Evolutionary conservation across 2,888 invertebrate species (phyloP).

Genomic region (Liodrosophila aerea): DNA sequence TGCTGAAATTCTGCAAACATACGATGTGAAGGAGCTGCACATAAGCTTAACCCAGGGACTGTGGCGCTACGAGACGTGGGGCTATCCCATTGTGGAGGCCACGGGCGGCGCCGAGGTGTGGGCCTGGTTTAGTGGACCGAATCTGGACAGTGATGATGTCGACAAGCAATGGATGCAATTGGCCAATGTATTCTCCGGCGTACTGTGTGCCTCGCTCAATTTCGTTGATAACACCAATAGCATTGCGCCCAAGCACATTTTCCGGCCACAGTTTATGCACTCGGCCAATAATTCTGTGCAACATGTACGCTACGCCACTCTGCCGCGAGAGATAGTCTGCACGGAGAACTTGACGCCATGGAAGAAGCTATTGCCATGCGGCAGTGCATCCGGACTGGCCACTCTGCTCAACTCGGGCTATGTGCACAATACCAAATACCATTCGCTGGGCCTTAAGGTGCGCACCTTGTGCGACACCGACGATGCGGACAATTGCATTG

Average conservation of each 20-base stretch:
- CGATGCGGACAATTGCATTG: constrained; percentile 83
- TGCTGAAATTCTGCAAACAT: constrained; percentile 92
- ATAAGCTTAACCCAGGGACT: constrained; percentile 95
- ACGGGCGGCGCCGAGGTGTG: constrained; percentile 97
- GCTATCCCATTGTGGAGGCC: constrained; percentile 94
- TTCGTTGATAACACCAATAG: constrained; percentile 94
- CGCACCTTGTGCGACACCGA: constrained; percentile 88
- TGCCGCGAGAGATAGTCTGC: constrained; percentile 98
- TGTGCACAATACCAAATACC: constrained; percentile 96
- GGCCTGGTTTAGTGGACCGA: constrained; percentile 91
- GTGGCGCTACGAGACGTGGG: constrained; percentile 97
- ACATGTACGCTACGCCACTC: constrained; percentile 90
- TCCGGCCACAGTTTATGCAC: constrained; percentile 85
- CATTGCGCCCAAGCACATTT: constrained; percentile 91
- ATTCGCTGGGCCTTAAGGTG: constrained; percentile 93
- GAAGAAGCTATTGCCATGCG: constrained; percentile 98
- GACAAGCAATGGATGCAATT: constrained; percentile 94
- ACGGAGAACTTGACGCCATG: constrained; percentile 99
- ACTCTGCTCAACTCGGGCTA: constrained; percentile 94
- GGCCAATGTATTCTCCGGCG: constrained; percentile 94
- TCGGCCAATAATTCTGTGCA: constrained; percentile 84
- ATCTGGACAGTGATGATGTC: constrained; percentile 83
- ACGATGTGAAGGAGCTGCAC: constrained; percentile 94
- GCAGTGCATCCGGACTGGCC: constrained; percentile 93
- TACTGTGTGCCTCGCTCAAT: constrained; percentile 97